Percentiles rank a stretch among this genome's conserved stretches.
Conservation (phyloP, 2,113 vertebrate genomes). For the Verasper variegatus region DNA sequence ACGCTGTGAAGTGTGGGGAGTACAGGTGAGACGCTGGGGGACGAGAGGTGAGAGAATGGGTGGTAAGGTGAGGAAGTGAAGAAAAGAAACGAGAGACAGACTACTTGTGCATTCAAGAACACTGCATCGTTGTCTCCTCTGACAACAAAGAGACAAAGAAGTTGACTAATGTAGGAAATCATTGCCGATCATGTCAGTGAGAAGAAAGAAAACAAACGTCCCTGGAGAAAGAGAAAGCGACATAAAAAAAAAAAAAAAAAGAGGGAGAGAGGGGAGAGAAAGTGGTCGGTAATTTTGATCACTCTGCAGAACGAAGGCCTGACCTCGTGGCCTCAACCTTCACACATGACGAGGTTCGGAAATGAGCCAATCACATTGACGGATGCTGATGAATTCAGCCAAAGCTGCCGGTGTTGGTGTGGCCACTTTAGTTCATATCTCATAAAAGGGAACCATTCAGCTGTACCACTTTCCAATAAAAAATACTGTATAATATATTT, state of each 20-base stretch:
- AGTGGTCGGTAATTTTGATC: conserved; percentile 57
- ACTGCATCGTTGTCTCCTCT: conserved; percentile 41
- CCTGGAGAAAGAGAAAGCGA: conserved; percentile 6
- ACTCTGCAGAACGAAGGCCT: conserved; percentile 54
- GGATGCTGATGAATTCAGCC: conserved; percentile 64
- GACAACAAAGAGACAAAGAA: conserved; percentile 58
- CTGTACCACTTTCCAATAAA: conserved; percentile 57
- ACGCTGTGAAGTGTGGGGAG: conserved; percentile 55
- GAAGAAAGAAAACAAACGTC: conserved; percentile 37
- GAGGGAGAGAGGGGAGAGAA: conserved; percentile 21
- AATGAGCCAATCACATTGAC: conserved; percentile 75
- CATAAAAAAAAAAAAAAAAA: background rate
- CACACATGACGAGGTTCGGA: conserved; percentile 73
- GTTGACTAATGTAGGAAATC: conserved; percentile 57
- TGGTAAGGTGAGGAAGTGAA: conserved; percentile 59
- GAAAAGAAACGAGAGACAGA: conserved; percentile 31
- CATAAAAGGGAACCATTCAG: conserved; percentile 56
- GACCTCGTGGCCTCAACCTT: conserved; percentile 75
- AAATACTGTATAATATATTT: conserved; percentile 61
- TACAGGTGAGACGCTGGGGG: conserved; percentile 51
- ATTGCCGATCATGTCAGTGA: conserved; percentile 42
- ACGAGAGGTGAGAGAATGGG: conserved; percentile 60
- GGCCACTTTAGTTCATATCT: conserved; percentile 56
- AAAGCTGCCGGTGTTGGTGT: conserved; percentile 53
- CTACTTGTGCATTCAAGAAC: conserved; percentile 63